Percentiles rank a stretch among this genome's conserved stretches.
These are phyloP conservation scores for Lasioglossum lativentre DNA, from an alignment of 2,888 invertebrate genomes.

Conservation along the genomic window DNA sequence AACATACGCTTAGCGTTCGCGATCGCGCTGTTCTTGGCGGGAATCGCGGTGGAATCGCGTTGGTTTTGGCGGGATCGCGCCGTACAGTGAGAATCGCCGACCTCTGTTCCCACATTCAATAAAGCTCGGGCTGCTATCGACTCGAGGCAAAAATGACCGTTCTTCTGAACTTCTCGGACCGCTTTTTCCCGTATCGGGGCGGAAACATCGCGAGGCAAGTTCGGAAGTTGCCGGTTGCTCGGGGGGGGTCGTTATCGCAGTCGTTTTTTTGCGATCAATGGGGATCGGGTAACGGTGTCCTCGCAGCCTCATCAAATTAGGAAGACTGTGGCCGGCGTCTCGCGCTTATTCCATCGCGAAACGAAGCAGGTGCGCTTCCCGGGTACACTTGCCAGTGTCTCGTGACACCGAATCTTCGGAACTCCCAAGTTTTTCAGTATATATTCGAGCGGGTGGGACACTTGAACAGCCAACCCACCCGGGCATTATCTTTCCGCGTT, in stretches of 20 bases:
- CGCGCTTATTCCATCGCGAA: constrained; percentile 30
- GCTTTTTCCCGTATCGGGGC: constrained; percentile 12
- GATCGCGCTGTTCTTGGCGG: too few relatives aligned
- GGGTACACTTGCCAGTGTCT: neutral
- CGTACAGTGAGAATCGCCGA: neutral
- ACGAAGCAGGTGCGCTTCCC: constrained; percentile 44
- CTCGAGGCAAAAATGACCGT: constrained; percentile 8
- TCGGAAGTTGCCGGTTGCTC: constrained; percentile 31
- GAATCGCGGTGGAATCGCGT: too few relatives aligned
- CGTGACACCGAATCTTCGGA: constrained; percentile 36
- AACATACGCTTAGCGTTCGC: too few relatives aligned
- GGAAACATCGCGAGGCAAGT: constrained; percentile 24
- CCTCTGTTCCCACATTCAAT: neutral
- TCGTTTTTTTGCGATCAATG: constrained; percentile 21
- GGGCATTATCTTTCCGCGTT: constrained; percentile 56
- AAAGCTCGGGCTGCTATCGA: neutral
- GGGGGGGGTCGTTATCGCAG: constrained; percentile 22
- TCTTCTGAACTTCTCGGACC: constrained; percentile 10
- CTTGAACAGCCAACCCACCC: neutral
- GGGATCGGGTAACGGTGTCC: constrained; percentile 28
- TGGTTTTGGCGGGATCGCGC: neutral
- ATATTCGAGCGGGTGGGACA: constrained; percentile 8
- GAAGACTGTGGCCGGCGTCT: neutral
- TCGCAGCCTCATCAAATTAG: constrained; percentile 44
- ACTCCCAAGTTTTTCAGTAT: constrained; percentile 43